These are phyloP conservation scores for Strigops habroptila DNA, from an alignment of 2,113 vertebrate species.

Conservation along the genomic window DNA sequence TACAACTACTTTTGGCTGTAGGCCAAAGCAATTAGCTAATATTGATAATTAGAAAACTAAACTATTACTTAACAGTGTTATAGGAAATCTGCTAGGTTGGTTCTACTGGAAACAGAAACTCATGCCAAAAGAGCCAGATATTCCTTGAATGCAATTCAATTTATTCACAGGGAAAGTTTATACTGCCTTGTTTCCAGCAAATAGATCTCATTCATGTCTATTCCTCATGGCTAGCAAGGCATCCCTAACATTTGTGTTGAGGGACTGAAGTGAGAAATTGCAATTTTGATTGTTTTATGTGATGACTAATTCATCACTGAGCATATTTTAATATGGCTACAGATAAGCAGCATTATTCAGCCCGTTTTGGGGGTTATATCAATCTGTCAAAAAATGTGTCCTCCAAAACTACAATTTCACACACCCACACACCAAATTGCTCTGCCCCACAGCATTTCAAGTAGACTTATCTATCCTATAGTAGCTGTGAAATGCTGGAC, in stretches of 20 bases:
- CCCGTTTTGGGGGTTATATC: not conserved
- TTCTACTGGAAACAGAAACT: not conserved
- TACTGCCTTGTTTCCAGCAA: not conserved
- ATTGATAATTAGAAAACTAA: conserved; percentile 19
- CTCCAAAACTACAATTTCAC: not conserved
- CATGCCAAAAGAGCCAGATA: not conserved
- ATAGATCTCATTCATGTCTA: not conserved
- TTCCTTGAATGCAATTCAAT: not conserved
- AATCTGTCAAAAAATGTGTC: not conserved
- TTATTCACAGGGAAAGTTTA: not conserved
- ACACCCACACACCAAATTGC: not conserved
- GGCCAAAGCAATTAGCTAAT: not conserved
- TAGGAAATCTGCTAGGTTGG: not conserved
- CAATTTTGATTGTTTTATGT: not conserved
- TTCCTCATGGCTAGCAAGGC: not conserved
- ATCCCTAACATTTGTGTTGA: not conserved
- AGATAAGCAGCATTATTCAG: not conserved
- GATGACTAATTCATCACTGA: not conserved
- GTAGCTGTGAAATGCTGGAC: not conserved
- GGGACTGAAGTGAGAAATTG: not conserved
- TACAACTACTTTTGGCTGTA: not conserved
- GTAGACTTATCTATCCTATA: not conserved
- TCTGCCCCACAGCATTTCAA: not conserved
- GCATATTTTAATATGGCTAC: not conserved
- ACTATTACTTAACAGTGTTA: not conserved